Evolutionary conservation across 2,113 vertebrate genomes (phyloP), one percentile per base, ranked within the genome.

Genomic region (Hucho hucho): DNA sequence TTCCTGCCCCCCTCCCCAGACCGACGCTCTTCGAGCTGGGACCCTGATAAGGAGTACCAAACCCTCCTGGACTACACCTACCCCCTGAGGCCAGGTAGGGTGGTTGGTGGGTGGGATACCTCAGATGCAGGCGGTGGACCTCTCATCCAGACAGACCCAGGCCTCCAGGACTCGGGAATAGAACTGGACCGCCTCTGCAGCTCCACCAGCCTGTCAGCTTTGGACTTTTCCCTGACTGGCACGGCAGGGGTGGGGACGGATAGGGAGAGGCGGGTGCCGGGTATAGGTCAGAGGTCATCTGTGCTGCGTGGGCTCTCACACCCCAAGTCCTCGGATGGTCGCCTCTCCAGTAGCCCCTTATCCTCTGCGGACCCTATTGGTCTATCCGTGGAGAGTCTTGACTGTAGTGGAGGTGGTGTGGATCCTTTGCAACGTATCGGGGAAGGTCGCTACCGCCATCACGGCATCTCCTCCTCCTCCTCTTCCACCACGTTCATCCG

Each of bases 11-110:
- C 95, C 0, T 95, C 93, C 32, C 92, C 94, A 0, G 89, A 98
- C 85, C 91, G 96, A 4, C 82, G 3, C 13, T 96, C 94, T 0
- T 91, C 94, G 0, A 87, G 78, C 71, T 97, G 96, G 96, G 86
- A 98, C 80, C 96, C 96, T 20, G 87, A 93, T 78, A 93, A 91
- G 37, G 96, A 98, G 65, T 99, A 99, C 0, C 91, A 96, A 87
- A 93, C 93, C 28, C 83, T 99, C 78, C 91, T 99, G 65, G 95
- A 99, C 86, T 99, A 98, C 16, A 96, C 96, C 1, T 98, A 99
- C 65, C 97, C 97, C 0, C 81, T 99, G 61, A 94, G 92, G 88
- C 93, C 96, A 0, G 91, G 89, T 32, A 85, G 90, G 72, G 22
- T 80, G 78, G 24, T 75, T 11, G 49, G 77, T 84, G 79, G 81